Percentiles rank a stretch among this genome's conserved stretches.
phyloP scores from a whole-genome alignment of 2,797 vertebrate species.

The Megalops cyprinoides region DNA sequence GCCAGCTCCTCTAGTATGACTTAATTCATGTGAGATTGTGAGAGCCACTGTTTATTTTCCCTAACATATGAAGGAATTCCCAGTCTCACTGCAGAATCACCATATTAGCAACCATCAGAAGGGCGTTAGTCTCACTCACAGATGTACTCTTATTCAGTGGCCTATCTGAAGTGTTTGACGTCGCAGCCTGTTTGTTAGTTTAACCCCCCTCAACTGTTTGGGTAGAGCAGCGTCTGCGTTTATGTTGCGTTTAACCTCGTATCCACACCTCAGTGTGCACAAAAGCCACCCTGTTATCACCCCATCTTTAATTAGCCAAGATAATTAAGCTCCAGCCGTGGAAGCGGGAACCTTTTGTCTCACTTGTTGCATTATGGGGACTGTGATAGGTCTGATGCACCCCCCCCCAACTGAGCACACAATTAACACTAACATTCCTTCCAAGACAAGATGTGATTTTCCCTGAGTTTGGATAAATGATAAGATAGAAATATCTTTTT shows the following conservation, averaged over 20 bases:
- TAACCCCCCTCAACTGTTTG: not conserved
- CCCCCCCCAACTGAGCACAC: not conserved
- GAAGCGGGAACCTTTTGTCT: conserved; percentile 22
- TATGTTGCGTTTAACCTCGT: conserved; percentile 5
- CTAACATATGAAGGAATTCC: not conserved
- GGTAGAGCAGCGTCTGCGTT: conserved; percentile 7
- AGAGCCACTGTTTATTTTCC: not conserved
- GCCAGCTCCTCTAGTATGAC: not conserved
- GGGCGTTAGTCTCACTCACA: not conserved
- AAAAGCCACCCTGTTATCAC: not conserved
- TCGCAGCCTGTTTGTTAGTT: not conserved
- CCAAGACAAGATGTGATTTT: not conserved
- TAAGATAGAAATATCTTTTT: too few relatives aligned
- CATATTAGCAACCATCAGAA: not conserved
- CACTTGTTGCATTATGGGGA: conserved; percentile 1
- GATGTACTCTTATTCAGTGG: not conserved
- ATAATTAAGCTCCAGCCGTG: conserved; percentile 17
- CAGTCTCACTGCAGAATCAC: not conserved
- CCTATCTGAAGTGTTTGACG: not conserved
- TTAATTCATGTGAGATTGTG: not conserved
- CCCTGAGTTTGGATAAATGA: not conserved
- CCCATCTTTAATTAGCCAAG: not conserved
- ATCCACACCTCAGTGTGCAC: not conserved
- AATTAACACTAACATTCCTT: not conserved
- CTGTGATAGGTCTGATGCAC: not conserved